phyloP scores from a whole-genome alignment of 2,797 vertebrate genomes.

The Falco rusticolus region DNA sequence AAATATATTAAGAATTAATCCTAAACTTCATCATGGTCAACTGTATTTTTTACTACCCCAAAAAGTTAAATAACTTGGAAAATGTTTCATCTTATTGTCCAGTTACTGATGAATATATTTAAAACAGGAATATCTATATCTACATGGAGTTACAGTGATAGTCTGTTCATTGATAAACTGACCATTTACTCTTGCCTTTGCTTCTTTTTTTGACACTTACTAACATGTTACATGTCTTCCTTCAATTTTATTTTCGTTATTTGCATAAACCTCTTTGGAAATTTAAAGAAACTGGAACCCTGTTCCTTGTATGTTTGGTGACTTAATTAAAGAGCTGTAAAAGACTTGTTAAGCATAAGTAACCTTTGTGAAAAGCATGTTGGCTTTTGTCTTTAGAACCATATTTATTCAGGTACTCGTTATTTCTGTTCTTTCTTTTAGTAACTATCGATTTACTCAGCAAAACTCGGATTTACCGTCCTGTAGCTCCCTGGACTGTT shows the following conservation, averaged over 20 bases:
- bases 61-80: not conserved
- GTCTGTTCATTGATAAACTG: not conserved
- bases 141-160: not conserved
- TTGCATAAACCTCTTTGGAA: not conserved
- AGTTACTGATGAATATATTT: not conserved
- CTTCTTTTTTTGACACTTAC: not conserved
- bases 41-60: not conserved
- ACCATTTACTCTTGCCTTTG: not conserved
- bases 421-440: not conserved
- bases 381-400: not conserved
- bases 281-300: not conserved
- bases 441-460: not conserved
- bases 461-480: not conserved
- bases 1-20: not conserved
- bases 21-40: not conserved
- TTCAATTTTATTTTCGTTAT: not conserved
- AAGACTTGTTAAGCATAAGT: not conserved
- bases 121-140: not conserved
- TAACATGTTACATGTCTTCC: rapidly evolving
- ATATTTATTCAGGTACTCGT: not conserved
- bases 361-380: not conserved
- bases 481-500: not conserved
- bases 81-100: rapidly evolving
- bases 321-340: not conserved
- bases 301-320: not conserved